Conservation (phyloP, 2,113 vertebrate species). For the Cottus gobio region DNA sequence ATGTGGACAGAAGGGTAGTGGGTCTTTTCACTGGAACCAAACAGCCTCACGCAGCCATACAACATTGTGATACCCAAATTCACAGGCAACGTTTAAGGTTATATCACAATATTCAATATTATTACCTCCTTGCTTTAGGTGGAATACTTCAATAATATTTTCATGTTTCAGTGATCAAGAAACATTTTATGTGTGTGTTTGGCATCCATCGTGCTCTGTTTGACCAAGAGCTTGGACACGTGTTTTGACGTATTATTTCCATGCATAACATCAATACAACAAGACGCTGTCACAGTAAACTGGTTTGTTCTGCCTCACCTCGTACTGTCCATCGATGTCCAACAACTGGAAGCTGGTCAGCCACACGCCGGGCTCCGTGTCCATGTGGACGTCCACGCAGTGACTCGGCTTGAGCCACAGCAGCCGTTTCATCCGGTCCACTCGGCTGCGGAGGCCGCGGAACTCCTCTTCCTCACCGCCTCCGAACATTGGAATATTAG, state of each 20-base stretch:
- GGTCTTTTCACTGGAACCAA: not conserved
- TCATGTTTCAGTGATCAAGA: not conserved
- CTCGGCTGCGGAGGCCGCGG: constrained; percentile 65
- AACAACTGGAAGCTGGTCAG: constrained; percentile 80
- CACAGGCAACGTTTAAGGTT: not conserved
- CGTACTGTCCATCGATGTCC: constrained; percentile 60
- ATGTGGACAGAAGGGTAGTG: not conserved
- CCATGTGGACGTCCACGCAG: constrained; percentile 53
- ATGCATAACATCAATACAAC: not conserved
- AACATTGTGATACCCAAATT: not conserved
- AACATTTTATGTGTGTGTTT: not conserved
- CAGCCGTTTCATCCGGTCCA: constrained; percentile 75
- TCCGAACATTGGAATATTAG: constrained; percentile 61
- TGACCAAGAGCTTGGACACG: not conserved
- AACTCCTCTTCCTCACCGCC: constrained; percentile 51
- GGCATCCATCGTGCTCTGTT: not conserved
- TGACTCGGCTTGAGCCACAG: constrained; percentile 55
- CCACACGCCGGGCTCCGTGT: constrained; percentile 77
- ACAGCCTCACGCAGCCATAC: not conserved
- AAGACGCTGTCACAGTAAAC: not conserved
- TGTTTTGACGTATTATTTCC: not conserved
- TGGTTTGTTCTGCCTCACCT: constrained; percentile 62
- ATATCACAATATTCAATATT: not conserved
- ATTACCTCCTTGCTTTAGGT: not conserved
- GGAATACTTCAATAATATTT: not conserved